Percentiles rank a stretch among this genome's conserved stretches.
These are phyloP conservation scores for Semaprochilodus insignis DNA, from an alignment of 2,797 vertebrate genomes.

Conservation along the genomic window DNA sequence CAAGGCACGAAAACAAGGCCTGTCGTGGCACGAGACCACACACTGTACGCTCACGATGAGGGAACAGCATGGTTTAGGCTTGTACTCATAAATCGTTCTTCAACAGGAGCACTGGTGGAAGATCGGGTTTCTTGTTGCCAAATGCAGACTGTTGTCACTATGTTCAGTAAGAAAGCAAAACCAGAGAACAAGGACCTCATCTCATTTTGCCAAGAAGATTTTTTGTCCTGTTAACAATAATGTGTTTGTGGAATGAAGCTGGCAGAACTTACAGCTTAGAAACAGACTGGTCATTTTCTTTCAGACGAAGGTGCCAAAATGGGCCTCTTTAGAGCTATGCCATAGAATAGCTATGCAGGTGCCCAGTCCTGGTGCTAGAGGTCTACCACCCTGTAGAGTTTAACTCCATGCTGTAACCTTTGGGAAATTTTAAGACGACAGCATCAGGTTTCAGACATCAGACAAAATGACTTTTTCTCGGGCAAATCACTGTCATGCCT, in stretches of 20 bases:
- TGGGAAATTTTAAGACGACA: too few species aligned
- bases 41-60: constrained; percentile 18
- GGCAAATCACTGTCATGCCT: too few species aligned
- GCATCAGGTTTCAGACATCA: too few species aligned
- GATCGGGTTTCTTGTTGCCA: constrained; percentile 34
- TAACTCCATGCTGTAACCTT: too few species aligned
- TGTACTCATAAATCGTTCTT: background rate
- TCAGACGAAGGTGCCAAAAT: background rate
- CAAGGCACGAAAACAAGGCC: constrained; percentile 36
- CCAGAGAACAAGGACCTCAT: background rate
- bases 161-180: background rate
- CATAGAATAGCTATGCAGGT: too few species aligned
- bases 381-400: too few species aligned
- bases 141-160: background rate
- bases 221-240: background rate
- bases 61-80: constrained; percentile 28
- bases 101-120: constrained; percentile 11
- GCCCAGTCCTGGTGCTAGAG: too few species aligned
- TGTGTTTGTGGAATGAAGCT: background rate
- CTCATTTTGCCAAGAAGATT: too few species aligned
- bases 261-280: background rate
- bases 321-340: too few species aligned
- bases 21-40: constrained; percentile 32
- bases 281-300: background rate
- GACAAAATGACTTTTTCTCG: too few species aligned